A percentile compares a stretch with the other conserved stretches of the same genome.
Evolutionary conservation across 2,888 invertebrate species (phyloP).

Genomic region (Palloptera scutellata): DNA sequence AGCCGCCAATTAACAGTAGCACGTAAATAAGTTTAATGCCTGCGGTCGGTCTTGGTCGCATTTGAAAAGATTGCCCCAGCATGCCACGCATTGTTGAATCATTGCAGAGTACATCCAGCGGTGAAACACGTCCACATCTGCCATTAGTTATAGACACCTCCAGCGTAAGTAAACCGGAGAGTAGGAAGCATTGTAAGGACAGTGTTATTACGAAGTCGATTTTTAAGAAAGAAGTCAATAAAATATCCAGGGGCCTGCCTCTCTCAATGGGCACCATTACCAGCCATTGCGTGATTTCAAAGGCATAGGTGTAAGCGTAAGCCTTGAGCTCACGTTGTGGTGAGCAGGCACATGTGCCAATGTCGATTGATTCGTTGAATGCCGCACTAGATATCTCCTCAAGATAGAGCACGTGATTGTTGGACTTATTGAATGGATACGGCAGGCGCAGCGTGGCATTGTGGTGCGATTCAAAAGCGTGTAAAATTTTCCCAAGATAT

Average conservation of each 20-base stretch:
- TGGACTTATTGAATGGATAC: constrained; percentile 2
- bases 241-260: not conserved
- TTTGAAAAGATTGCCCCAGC: constrained; percentile 8
- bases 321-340: not conserved
- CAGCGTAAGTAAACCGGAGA: too few species aligned
- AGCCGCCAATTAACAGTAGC: constrained; percentile 5
- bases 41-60: not conserved
- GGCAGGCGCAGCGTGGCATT: constrained; percentile 21
- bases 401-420: constrained; percentile 4
- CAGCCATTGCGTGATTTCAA: constrained; percentile 34
- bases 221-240: constrained; percentile 8
- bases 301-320: constrained; percentile 31
- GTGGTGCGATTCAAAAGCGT: constrained; percentile 4
- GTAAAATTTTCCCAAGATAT: constrained; percentile 15
- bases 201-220: too few species aligned
- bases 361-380: not conserved
- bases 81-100: constrained; percentile 16
- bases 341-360: not conserved
- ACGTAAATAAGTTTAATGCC: constrained; percentile 3
- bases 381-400: constrained; percentile 25
- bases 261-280: constrained; percentile 31
- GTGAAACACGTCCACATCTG: too few species aligned
- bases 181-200: too few species aligned
- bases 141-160: too few species aligned
- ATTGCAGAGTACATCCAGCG: constrained; percentile 12